Evolutionary conservation across 2,888 invertebrate species (phyloP).

Genomic region (Epistrophella euchroma): DNA sequence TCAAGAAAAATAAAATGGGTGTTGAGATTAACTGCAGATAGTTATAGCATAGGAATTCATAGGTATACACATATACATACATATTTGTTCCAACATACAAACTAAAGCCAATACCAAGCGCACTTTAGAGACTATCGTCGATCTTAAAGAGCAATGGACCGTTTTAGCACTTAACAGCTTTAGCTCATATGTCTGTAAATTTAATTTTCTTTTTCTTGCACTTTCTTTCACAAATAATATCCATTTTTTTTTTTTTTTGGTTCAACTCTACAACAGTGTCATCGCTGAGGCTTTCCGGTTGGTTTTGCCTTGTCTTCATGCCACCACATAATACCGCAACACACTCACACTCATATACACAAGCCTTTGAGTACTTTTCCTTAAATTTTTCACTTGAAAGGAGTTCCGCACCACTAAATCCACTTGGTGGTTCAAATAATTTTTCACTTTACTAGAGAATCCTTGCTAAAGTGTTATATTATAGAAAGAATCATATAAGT

Average conservation of each 20-base stretch:
- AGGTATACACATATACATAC: neutral
- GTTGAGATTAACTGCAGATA: conserved; percentile 44
- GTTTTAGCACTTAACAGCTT: conserved; percentile 77
- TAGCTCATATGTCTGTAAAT: conserved; percentile 77
- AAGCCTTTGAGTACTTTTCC: conserved; percentile 40
- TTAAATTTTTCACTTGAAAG: conserved; percentile 67
- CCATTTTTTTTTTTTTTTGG: conserved; percentile 26
- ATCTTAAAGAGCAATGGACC: conserved; percentile 77
- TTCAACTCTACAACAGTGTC: conserved; percentile 51
- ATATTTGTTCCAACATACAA: conserved; percentile 1
- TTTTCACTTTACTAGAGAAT: conserved; percentile 73
- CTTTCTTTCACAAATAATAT: conserved; percentile 52
- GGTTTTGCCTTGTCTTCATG: conserved; percentile 54
- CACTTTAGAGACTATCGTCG: conserved; percentile 54
- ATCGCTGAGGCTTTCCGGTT: conserved; percentile 46
- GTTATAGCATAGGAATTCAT: neutral
- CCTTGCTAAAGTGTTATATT: conserved; percentile 62
- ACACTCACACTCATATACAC: neutral
- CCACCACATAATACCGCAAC: conserved; percentile 28
- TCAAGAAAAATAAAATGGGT: conserved; percentile 31
- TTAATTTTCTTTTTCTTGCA: conserved; percentile 72
- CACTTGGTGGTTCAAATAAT: conserved; percentile 67
- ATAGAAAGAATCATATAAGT: conserved; percentile 55
- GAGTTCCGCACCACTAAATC: conserved; percentile 67
- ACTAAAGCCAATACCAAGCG: conserved; percentile 32